A percentile compares a stretch with the other conserved stretches of the same genome.
Conservation (phyloP, 2,797 vertebrate species). For the Coilia nasus region DNA sequence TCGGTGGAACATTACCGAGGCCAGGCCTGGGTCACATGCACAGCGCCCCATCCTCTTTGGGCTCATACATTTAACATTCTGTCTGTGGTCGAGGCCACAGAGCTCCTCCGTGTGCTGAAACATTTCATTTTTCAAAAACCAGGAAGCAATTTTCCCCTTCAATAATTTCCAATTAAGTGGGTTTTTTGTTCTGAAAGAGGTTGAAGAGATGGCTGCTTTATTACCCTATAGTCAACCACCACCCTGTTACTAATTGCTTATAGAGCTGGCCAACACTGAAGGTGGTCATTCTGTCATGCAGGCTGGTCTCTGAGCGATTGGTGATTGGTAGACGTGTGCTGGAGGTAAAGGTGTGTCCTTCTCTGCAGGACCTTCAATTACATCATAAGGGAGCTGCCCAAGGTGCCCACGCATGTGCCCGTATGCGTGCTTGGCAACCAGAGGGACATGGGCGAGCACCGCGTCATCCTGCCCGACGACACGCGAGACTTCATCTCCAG, state of each 20-base stretch:
- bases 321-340: no score
- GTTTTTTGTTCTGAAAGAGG: neutral
- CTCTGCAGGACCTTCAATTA: slow-evolving; percentile 82
- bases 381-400: slow-evolving; percentile 83
- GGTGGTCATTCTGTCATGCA: neutral
- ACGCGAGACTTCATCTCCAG: slow-evolving; percentile 77
- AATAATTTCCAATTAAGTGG: neutral
- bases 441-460: slow-evolving; percentile 86
- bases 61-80: neutral
- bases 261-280: neutral
- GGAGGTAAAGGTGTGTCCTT: neutral
- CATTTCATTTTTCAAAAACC: neutral
- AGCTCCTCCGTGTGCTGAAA: neutral
- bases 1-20: neutral
- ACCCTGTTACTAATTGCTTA: neutral
- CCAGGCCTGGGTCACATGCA: neutral
- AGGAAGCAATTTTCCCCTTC: slow-evolving; percentile 4
- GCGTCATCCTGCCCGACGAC: slow-evolving; percentile 80
- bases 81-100: neutral
- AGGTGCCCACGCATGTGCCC: slow-evolving; percentile 83
- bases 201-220: neutral
- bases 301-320: neutral
- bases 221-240: neutral
- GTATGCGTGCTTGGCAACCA: slow-evolving; percentile 87
- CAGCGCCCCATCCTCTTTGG: neutral